These are phyloP conservation scores for Rhinichthys osculus DNA, from an alignment of 2,797 vertebrate species.

Conservation along the genomic window DNA sequence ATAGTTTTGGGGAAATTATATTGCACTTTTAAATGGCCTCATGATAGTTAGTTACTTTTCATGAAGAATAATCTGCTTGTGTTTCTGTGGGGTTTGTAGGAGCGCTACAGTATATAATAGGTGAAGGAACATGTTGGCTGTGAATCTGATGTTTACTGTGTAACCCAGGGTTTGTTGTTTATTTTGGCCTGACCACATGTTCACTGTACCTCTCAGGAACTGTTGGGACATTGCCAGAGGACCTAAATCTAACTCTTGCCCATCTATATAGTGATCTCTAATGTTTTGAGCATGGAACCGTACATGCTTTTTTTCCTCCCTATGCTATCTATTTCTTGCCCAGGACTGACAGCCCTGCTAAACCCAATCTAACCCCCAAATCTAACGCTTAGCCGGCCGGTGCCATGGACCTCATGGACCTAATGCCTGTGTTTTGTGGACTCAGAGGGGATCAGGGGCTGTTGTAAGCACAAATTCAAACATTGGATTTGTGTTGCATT, in stretches of 20 bases:
- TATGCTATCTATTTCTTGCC: neutral
- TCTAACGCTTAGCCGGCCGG: conserved; percentile 1
- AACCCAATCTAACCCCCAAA: conserved; percentile 11
- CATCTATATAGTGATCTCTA: neutral
- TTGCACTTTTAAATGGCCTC: neutral
- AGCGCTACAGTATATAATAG: neutral
- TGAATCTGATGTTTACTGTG: conserved; percentile 14
- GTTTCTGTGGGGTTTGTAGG: neutral
- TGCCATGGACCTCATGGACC: neutral
- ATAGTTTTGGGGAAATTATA: neutral
- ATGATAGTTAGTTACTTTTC: neutral
- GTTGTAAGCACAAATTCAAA: conserved; percentile 13
- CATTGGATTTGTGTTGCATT: conserved; percentile 19
- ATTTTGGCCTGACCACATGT: neutral
- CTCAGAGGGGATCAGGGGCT: neutral
- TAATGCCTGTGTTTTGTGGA: conserved; percentile 22
- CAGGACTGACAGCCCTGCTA: neutral
- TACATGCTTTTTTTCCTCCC: neutral
- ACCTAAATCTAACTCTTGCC: neutral
- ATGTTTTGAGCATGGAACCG: neutral
- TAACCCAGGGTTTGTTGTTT: neutral
- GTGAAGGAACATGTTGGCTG: neutral
- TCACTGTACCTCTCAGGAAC: neutral
- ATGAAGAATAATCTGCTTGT: neutral
- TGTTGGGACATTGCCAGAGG: conserved; percentile 15